A percentile compares a stretch with the other conserved stretches of the same genome.
phyloP scores from a whole-genome alignment of 2,888 invertebrate species.

The Agrochola circellaris region DNA sequence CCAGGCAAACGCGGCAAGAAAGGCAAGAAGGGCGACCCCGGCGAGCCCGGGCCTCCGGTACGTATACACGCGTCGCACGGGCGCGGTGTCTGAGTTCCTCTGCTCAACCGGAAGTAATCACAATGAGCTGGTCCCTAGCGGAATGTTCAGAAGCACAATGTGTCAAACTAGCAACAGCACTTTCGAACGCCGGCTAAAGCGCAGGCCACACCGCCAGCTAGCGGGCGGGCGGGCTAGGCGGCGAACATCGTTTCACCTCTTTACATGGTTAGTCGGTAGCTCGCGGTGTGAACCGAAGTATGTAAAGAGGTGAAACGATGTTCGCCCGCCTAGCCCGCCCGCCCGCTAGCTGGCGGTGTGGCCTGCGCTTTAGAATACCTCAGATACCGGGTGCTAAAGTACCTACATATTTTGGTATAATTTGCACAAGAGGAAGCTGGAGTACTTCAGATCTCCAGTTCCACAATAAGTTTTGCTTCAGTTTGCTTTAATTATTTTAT shows the following conservation, averaged over 20 bases:
- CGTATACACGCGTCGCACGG: constrained; percentile 80
- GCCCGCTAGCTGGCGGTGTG: too few relatives aligned
- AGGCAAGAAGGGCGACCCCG: constrained; percentile 96
- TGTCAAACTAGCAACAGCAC: background rate
- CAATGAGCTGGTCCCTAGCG: background rate
- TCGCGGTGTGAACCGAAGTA: too few relatives aligned
- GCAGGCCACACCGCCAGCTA: too few relatives aligned
- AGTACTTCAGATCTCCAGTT: background rate
- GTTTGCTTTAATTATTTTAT: constrained; percentile 68
- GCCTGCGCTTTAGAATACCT: too few relatives aligned
- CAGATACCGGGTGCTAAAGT: background rate
- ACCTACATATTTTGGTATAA: constrained; percentile 6
- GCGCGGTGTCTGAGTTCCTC: background rate
- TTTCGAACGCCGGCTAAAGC: background rate
- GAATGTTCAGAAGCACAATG: background rate
- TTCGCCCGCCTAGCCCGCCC: too few relatives aligned
- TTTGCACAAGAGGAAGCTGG: background rate
- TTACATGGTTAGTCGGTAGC: too few relatives aligned
- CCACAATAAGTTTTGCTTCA: constrained; percentile 14
- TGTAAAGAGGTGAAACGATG: too few relatives aligned
- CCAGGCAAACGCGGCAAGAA: constrained; percentile 97
- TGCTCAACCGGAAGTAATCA: background rate
- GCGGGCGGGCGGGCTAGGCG: too few relatives aligned
- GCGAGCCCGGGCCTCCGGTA: constrained; percentile 95
- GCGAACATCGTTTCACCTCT: too few relatives aligned